phyloP scores from a whole-genome alignment of 2,113 vertebrate species.

The Petrocephalus zakoni region DNA sequence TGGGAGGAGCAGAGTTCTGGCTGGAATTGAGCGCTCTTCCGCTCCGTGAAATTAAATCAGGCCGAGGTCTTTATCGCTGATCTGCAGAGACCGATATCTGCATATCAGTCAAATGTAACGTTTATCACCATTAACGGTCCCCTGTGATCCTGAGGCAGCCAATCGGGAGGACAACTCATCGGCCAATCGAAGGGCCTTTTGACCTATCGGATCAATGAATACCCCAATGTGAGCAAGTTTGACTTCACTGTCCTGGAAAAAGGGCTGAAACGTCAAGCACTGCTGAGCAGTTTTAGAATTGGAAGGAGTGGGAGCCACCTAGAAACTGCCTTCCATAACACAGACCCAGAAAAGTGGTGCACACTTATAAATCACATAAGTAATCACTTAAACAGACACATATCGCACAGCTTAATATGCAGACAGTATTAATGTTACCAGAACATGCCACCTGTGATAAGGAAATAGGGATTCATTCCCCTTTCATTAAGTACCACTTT shows the following conservation, averaged over 20 bases:
- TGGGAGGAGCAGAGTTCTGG: background rate
- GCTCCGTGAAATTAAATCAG: conserved; percentile 20
- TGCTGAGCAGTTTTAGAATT: background rate
- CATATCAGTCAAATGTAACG: conserved; percentile 24
- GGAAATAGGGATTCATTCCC: too few species aligned
- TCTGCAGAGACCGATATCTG: conserved; percentile 22
- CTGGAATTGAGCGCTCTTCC: background rate
- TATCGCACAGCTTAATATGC: background rate
- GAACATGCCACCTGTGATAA: too few species aligned
- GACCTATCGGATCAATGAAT: background rate
- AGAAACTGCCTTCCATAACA: background rate
- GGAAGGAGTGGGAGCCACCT: too few species aligned
- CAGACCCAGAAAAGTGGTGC: background rate
- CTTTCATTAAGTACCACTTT: too few species aligned
- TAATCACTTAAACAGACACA: background rate
- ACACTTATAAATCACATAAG: too few species aligned
- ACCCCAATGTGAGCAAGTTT: background rate
- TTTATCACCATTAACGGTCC: conserved; percentile 32
- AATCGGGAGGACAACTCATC: background rate
- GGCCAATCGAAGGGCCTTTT: background rate
- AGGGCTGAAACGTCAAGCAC: background rate
- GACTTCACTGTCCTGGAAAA: background rate
- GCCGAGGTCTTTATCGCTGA: conserved; percentile 16
- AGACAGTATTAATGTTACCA: too few species aligned
- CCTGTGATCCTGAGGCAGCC: background rate